phyloP scores from a whole-genome alignment of 2,797 vertebrate species.

The Poecilia wingei region DNA sequence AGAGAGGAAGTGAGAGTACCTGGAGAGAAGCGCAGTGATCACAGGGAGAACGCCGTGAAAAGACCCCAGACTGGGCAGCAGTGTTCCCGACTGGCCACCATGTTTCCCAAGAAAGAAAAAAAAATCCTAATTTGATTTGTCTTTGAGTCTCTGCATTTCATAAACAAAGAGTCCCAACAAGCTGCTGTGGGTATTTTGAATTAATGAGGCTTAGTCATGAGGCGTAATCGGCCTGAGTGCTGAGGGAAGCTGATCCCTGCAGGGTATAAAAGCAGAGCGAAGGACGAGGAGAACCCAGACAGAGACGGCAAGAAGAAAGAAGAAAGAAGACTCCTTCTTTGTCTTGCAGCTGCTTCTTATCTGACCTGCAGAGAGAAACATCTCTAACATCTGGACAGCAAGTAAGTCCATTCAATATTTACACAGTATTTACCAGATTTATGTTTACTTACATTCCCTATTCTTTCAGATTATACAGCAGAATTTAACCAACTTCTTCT shows the following conservation, averaged over 20 bases:
- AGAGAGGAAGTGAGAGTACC: background rate
- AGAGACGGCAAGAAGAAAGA: slow-evolving; percentile 5
- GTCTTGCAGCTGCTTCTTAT: slow-evolving; percentile 18
- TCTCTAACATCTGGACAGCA: background rate
- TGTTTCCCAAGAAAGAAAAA: background rate
- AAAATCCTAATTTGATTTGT: background rate
- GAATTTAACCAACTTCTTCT: background rate
- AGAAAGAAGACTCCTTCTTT: slow-evolving; percentile 15
- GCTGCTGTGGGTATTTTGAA: background rate
- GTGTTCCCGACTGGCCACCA: background rate
- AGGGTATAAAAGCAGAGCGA: background rate
- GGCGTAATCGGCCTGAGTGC: background rate
- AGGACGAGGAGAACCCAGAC: background rate
- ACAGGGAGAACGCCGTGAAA: background rate
- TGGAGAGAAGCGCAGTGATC: background rate
- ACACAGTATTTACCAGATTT: background rate
- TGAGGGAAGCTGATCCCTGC: background rate
- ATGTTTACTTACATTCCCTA: background rate
- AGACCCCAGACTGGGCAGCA: background rate
- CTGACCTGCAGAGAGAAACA: background rate
- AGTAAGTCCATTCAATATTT: background rate
- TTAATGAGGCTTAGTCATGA: slow-evolving; percentile 6
- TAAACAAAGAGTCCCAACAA: background rate
- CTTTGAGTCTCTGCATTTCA: background rate
- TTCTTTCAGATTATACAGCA: background rate